phyloP scores from a whole-genome alignment of 2,888 invertebrate species.

The Andrena camellia region DNA sequence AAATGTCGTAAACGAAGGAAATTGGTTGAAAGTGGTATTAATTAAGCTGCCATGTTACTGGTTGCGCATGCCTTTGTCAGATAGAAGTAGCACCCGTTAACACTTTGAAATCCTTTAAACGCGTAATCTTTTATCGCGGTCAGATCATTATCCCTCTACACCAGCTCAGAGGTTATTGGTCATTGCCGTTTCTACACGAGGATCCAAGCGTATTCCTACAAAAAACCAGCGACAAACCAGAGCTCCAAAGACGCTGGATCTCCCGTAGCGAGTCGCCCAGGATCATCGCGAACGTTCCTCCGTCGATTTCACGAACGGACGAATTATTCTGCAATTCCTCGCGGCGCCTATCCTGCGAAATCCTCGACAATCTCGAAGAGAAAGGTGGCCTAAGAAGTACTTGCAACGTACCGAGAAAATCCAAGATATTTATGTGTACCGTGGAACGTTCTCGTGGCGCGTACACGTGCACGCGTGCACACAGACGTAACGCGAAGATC shows the following conservation, averaged over 20 bases:
- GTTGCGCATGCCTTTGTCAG: no score
- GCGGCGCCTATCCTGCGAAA: conserved; percentile 37
- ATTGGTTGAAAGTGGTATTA: no score
- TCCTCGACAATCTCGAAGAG: conserved; percentile 55
- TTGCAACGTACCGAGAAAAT: conserved; percentile 51
- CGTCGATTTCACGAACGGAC: conserved; percentile 39
- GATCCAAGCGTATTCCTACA: background rate
- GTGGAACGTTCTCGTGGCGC: conserved; percentile 39
- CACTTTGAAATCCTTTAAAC: no score
- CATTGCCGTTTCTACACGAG: no score
- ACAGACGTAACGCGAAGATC: conserved; percentile 12
- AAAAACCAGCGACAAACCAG: background rate
- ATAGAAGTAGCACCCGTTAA: no score
- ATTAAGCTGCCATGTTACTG: no score
- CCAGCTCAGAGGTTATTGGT: no score
- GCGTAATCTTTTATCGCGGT: no score
- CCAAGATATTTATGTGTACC: conserved; percentile 72
- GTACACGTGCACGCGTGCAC: conserved; percentile 29
- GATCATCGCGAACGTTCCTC: conserved; percentile 21
- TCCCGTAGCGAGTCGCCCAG: background rate
- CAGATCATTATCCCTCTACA: no score
- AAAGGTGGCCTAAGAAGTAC: conserved; percentile 57
- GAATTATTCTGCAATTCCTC: conserved; percentile 52
- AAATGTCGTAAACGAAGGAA: no score
- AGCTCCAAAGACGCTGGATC: background rate